Evolutionary conservation across 2,888 invertebrate species (phyloP).

Genomic region (Dolichomitus sp.): DNA sequence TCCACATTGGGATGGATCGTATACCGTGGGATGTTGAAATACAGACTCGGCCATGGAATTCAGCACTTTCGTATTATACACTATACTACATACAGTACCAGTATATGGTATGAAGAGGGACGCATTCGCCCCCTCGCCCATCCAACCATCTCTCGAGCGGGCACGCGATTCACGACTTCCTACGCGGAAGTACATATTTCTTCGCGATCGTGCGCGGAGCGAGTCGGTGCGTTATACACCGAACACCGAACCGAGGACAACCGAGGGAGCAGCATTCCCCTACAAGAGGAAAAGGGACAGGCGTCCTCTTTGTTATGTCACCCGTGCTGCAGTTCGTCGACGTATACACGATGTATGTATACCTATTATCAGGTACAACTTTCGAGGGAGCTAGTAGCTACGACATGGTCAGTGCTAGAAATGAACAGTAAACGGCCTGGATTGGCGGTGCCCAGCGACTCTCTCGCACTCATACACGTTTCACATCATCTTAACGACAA

Average conservation of each 20-base stretch:
- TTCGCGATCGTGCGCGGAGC: conserved; percentile 41
- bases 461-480: too few species aligned
- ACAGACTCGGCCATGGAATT: conserved; percentile 53
- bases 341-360: neutral
- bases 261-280: neutral
- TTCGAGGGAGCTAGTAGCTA: neutral
- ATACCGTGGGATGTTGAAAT: conserved; percentile 51
- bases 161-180: conserved; percentile 69
- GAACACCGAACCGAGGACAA: conserved; percentile 33
- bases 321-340: neutral
- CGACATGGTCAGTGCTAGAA: neutral
- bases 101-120: conserved; percentile 36
- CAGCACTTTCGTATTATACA: conserved; percentile 52
- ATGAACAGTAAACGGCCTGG: neutral
- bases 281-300: conserved; percentile 19
- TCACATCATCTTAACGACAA: too few species aligned
- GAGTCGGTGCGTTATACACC: conserved; percentile 39
- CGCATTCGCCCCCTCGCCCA: conserved; percentile 23
- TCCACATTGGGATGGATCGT: conserved; percentile 55
- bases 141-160: conserved; percentile 41
- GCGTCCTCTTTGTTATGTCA: conserved; percentile 34
- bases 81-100: conserved; percentile 41
- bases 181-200: conserved; percentile 69
- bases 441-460: too few species aligned
- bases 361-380: neutral